Percentiles rank a stretch among this genome's conserved stretches.
These are phyloP conservation scores for Boleophthalmus pectinirostris DNA, from an alignment of 2,113 vertebrate species.

Conservation along the genomic window DNA sequence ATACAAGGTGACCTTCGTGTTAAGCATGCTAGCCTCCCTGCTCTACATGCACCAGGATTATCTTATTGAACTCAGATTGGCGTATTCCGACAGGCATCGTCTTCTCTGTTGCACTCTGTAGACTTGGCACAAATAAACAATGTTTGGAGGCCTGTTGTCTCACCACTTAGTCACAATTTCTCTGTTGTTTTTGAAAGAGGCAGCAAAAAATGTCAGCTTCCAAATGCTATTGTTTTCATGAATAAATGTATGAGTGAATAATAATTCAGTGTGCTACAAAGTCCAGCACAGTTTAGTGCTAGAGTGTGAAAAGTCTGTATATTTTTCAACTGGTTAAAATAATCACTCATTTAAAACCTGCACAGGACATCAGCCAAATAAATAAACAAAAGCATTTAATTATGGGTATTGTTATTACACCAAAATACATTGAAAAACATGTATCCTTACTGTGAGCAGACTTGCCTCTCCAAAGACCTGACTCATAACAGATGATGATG, in stretches of 20 bases:
- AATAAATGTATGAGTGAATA: conserved; percentile 18
- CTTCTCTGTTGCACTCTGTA: conserved; percentile 28
- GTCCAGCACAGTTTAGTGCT: neutral
- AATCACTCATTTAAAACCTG: neutral
- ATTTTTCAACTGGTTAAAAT: neutral
- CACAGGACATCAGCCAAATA: too few species aligned
- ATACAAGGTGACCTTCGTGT: conserved; percentile 59
- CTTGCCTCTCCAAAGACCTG: too few species aligned
- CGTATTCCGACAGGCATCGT: conserved; percentile 23
- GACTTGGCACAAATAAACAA: conserved; percentile 19
- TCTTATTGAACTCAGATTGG: conserved; percentile 27
- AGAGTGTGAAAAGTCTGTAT: neutral
- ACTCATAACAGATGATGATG: too few species aligned
- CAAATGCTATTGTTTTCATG: conserved; percentile 9
- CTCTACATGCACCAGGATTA: conserved; percentile 15
- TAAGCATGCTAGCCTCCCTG: conserved; percentile 14
- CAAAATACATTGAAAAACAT: too few species aligned
- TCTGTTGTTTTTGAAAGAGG: conserved; percentile 44
- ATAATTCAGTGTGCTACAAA: conserved; percentile 17
- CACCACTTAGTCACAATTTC: conserved; percentile 4
- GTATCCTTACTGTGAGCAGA: too few species aligned
- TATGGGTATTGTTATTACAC: too few species aligned
- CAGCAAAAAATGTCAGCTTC: conserved; percentile 3
- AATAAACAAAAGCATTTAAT: too few species aligned
- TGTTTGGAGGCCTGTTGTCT: conserved; percentile 3